Evolutionary conservation across 2,797 vertebrate species (phyloP), one percentile per base, ranked within the genome.

Genomic region (Heliangelus exortis): DNA sequence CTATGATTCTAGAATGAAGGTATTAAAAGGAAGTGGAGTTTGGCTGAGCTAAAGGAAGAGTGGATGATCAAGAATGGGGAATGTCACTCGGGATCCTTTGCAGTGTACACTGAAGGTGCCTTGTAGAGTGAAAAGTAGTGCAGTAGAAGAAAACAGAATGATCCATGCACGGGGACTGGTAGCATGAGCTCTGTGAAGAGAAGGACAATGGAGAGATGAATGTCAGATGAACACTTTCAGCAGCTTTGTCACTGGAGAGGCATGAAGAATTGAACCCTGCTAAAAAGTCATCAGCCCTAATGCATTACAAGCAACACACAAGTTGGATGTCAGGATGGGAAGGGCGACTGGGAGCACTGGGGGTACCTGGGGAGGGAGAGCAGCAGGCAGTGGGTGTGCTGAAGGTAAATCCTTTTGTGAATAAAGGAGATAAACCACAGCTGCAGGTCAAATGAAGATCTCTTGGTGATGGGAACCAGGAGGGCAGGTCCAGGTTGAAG

Each of bases 131-230:
- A 47, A 62, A 69, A 28, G 7, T 51, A 45, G 29, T 3, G 0
- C 10, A n/a, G 15, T 14, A 26, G 17, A 75, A 58, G 47, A 39
- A 84, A 87, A 43, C 62, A 29, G 16, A 61, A 61, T 72, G 28
- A 55, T 78, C 13, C 25, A 39, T 39, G 39, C 39, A 39, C 39
- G 22, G 66, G 15, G 33, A 22, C 12, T 59, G 67, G 28, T 19
- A 62, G 25, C 10, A 1, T 67, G 17, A 39, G 6, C 33, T 71
- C 2, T 0, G 0, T 63, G 39, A 22, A 36, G 39, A 39, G 39
- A 29, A 20, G 16, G 77, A 39, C 3, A 31, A 26, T 45, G 59
- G 31, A 10, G n/a, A 63, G 10, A 7, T 26, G 25, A 7, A 7
- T 43, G 67, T 53, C 92, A 50, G 39, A 21, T 55, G 25, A 33